These are phyloP conservation scores for Syrrhaptes paradoxus DNA, from an alignment of 2,113 vertebrate genomes.

Conservation along the genomic window DNA sequence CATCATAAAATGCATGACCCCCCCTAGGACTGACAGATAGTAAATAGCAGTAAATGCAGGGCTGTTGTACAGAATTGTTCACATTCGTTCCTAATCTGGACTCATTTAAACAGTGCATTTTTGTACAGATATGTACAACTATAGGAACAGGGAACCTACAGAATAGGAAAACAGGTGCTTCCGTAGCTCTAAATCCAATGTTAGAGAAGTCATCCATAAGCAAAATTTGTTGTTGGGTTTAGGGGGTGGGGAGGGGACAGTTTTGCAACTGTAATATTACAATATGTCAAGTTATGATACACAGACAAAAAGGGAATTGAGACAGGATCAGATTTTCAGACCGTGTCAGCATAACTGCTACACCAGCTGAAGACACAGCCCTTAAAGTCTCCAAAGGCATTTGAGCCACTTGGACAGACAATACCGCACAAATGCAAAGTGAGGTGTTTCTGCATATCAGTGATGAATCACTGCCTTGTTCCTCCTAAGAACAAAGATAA, in stretches of 20 bases:
- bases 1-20: not conserved
- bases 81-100: not conserved
- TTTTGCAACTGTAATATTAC: not conserved
- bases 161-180: not conserved
- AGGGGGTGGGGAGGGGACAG: no score
- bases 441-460: not conserved
- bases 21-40: not conserved
- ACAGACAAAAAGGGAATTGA: not conserved
- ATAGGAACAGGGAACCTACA: not conserved
- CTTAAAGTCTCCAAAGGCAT: not conserved
- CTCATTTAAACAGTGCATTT: not conserved
- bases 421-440: slow-evolving; percentile 24
- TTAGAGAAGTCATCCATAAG: not conserved
- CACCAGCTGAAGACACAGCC: not conserved
- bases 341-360: slow-evolving; percentile 9
- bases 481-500: not conserved
- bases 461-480: slow-evolving; percentile 30
- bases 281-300: not conserved
- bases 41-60: not conserved
- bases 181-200: not conserved
- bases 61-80: not conserved
- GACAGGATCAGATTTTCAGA: slow-evolving; percentile 14
- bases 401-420: slow-evolving; percentile 7
- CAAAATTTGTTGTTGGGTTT: not conserved
- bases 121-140: not conserved